These are phyloP conservation scores for Drosophila mojavensis DNA, from an alignment of 1,140 invertebrate genomes.

Conservation along the genomic window DNA sequence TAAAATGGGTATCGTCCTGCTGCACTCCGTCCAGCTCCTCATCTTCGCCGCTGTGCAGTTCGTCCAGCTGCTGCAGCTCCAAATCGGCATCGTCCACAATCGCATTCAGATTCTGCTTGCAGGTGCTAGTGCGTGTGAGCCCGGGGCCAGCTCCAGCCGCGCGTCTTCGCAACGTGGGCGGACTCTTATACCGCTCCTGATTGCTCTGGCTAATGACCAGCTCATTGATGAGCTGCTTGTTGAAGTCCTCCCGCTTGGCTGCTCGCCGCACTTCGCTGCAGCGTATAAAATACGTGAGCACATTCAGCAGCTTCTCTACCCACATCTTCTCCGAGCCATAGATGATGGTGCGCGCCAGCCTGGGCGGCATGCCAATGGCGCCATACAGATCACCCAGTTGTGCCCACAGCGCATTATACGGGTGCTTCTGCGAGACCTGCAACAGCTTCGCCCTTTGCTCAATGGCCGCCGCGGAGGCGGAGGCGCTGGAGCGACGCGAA, in stretches of 20 bases:
- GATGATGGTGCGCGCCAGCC: constrained; percentile 91
- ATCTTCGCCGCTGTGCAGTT: constrained; percentile 29
- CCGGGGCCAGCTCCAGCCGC: constrained; percentile 9
- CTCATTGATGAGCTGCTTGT: constrained; percentile 72
- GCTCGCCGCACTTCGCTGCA: constrained; percentile 88
- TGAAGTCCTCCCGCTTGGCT: constrained; percentile 80
- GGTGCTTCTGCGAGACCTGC: constrained; percentile 83
- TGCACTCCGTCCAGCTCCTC: constrained; percentile 43
- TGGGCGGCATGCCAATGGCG: constrained; percentile 90
- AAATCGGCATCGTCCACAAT: constrained; percentile 59
- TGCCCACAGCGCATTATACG: constrained; percentile 93
- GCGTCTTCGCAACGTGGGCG: constrained; percentile 37
- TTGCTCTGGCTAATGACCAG: constrained; percentile 54
- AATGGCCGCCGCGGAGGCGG: constrained; percentile 70
- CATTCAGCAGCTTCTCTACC: constrained; percentile 88
- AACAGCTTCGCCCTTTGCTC: constrained; percentile 76
- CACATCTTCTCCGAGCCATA: constrained; percentile 89
- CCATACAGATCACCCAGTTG: constrained; percentile 94
- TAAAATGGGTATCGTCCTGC: constrained; percentile 30
- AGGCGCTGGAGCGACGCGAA: constrained; percentile 45
- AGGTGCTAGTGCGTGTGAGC: constrained; percentile 65
- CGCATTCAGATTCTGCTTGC: constrained; percentile 76
- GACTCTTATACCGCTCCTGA: constrained; percentile 57
- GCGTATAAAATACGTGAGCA: constrained; percentile 93
- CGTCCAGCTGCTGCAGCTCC: constrained; percentile 23